These are phyloP conservation scores for Athene cunicularia DNA, from an alignment of 2,113 vertebrate species.

Conservation along the genomic window DNA sequence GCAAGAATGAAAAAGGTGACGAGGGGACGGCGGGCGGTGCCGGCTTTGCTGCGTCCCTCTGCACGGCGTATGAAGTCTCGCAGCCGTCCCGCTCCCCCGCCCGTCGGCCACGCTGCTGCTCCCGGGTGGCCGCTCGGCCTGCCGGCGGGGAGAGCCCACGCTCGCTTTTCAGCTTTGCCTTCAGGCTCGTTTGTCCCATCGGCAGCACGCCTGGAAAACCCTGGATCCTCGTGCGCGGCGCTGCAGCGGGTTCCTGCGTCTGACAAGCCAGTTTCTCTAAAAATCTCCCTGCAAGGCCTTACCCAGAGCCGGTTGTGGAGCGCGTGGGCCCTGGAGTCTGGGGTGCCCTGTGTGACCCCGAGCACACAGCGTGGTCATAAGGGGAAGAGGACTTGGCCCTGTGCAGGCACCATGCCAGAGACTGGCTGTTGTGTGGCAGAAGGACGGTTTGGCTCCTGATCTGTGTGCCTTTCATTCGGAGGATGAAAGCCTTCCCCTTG, in stretches of 20 bases:
- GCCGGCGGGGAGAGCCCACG: background rate
- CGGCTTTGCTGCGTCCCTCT: background rate
- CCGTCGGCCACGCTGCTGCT: fast-evolving
- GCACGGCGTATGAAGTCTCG: fast-evolving
- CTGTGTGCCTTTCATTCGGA: background rate
- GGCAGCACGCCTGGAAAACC: background rate
- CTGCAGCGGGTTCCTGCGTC: background rate
- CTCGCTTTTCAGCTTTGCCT: background rate
- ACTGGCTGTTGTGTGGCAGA: background rate
- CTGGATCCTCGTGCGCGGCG: fast-evolving
- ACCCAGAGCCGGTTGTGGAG: background rate
- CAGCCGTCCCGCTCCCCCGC: background rate
- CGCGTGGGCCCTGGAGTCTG: fast-evolving
- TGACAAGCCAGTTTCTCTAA: background rate
- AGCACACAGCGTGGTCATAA: fast-evolving
- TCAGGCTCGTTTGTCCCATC: background rate
- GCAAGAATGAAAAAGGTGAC: background rate
- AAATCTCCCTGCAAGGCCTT: background rate
- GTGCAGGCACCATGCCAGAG: background rate
- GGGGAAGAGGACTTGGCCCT: background rate
- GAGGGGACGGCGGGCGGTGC: background rate
- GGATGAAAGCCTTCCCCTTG: background rate
- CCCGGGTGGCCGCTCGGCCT: background rate
- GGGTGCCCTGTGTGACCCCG: background rate
- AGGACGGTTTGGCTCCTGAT: background rate